Evolutionary conservation across 2,113 vertebrate genomes (phyloP).

Genomic region (Stegostoma tigrinum): DNA sequence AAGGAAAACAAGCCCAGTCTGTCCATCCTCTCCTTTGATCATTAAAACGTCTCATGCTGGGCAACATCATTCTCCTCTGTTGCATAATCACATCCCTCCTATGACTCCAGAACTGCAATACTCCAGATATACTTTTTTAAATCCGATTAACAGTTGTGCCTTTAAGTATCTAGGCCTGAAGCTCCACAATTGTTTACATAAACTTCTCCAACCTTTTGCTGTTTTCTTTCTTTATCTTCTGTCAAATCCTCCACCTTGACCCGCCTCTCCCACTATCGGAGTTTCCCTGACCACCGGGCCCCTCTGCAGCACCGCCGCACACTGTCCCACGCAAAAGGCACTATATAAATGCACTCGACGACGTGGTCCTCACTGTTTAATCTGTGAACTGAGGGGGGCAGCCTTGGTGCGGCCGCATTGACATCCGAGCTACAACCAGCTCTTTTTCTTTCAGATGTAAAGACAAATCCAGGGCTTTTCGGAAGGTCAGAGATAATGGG

Average conservation of each 20-base stretch:
- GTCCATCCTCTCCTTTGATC: too few species aligned
- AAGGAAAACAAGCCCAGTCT: too few species aligned
- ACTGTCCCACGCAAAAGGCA: background rate
- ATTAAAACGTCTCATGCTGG: too few species aligned
- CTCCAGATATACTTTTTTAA: too few species aligned
- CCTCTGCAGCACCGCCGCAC: background rate
- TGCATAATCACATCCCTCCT: too few species aligned
- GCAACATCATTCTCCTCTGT: too few species aligned
- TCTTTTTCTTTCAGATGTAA: background rate
- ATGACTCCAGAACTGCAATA: too few species aligned
- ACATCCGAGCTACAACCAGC: background rate
- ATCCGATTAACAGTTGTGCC: background rate
- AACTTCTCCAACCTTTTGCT: background rate
- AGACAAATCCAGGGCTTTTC: background rate
- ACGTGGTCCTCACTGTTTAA: background rate
- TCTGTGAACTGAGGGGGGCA: background rate
- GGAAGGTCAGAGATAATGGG: background rate
- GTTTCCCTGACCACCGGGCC: background rate
- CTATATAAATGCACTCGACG: background rate
- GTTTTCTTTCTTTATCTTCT: background rate
- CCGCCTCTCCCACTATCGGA: background rate
- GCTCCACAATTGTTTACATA: background rate
- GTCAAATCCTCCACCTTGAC: background rate
- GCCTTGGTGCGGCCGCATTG: background rate
- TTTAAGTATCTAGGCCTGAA: background rate